These are phyloP conservation scores for Cenopis cana DNA, from an alignment of 2,888 invertebrate species.

Conservation along the genomic window DNA sequence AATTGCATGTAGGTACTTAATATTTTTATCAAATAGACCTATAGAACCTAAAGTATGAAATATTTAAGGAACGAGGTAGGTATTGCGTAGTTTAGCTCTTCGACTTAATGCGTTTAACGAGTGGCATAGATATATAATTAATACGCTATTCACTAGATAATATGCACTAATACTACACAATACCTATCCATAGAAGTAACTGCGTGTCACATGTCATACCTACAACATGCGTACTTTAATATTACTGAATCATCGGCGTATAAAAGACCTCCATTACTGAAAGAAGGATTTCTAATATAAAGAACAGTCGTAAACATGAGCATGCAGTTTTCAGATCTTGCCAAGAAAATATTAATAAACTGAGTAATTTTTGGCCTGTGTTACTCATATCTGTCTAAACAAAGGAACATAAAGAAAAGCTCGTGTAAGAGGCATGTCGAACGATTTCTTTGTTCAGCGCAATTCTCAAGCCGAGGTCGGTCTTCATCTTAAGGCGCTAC, in stretches of 20 bases:
- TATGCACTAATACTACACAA: conserved; percentile 17
- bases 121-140: conserved; percentile 1
- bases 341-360: background rate
- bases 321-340: background rate
- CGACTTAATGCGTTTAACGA: background rate
- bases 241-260: background rate
- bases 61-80: background rate
- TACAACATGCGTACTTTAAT: background rate
- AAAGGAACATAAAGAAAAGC: background rate
- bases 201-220: background rate
- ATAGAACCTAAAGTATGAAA: too few species aligned
- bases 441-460: background rate
- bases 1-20: too few species aligned
- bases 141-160: conserved; percentile 12
- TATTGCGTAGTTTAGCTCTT: background rate
- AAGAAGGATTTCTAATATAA: background rate
- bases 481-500: too few species aligned
- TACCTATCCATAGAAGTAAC: conserved; percentile 14
- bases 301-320: background rate
- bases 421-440: background rate
- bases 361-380: background rate
- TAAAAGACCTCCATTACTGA: background rate
- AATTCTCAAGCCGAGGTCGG: background rate
- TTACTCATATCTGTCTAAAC: background rate
- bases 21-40: too few species aligned